These are phyloP conservation scores for Stenotaenia linearis DNA, from an alignment of 2,888 invertebrate genomes.

Conservation along the genomic window DNA sequence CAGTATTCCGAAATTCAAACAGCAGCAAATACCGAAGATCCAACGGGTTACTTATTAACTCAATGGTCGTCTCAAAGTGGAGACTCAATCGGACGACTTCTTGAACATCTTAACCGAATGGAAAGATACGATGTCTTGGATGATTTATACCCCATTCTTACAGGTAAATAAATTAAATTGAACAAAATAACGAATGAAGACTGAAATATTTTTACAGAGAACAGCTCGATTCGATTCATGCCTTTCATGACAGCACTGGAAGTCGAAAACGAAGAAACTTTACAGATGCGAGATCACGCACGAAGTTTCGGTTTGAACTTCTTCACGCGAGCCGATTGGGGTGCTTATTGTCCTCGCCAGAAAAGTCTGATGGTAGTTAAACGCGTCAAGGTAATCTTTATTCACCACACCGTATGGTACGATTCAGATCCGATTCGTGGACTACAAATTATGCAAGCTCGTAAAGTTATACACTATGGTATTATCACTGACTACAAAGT, in stretches of 20 bases:
- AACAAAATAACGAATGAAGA: background rate
- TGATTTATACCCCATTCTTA: background rate
- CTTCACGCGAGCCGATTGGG: background rate
- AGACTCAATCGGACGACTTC: background rate
- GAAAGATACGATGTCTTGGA: background rate
- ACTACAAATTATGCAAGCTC: background rate
- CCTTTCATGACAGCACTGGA: background rate
- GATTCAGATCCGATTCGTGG: background rate
- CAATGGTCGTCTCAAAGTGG: background rate
- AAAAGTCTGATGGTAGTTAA: background rate
- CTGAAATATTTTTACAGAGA: background rate
- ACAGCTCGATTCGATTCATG: background rate
- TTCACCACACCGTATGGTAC: background rate
- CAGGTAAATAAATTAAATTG: background rate
- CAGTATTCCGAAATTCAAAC: background rate
- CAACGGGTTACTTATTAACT: background rate
- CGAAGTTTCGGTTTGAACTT: background rate
- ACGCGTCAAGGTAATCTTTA: background rate
- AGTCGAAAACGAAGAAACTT: background rate
- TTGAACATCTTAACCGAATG: background rate
- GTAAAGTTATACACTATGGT: background rate
- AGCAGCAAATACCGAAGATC: background rate
- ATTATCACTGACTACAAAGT: background rate
- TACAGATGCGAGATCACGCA: background rate
- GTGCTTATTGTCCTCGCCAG: background rate